A percentile compares a stretch with the other conserved stretches of the same genome.
These are phyloP conservation scores for Euphydryas editha DNA, from an alignment of 2,888 invertebrate genomes.

Conservation along the genomic window DNA sequence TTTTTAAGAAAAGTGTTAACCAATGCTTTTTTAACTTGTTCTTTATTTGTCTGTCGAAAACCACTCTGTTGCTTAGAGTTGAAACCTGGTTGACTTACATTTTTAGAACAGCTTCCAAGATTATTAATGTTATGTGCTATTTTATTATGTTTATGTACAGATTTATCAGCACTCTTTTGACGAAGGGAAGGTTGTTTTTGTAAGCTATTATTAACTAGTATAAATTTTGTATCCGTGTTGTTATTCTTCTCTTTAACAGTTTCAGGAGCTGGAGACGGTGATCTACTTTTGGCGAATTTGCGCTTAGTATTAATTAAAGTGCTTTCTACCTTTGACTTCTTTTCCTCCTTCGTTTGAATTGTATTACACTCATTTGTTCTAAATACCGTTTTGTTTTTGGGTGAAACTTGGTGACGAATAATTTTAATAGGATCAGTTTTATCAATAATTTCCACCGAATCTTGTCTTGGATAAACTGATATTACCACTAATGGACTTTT, in stretches of 20 bases:
- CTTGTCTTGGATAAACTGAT: slow-evolving; percentile 69
- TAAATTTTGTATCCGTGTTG: slow-evolving; percentile 30
- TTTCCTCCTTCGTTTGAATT: background rate
- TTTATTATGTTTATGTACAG: slow-evolving; percentile 11
- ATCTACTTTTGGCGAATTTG: slow-evolving; percentile 30
- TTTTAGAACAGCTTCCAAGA: slow-evolving; percentile 6
- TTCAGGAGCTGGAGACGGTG: slow-evolving; percentile 38
- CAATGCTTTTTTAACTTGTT: slow-evolving; percentile 58
- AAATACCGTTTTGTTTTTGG: slow-evolving; percentile 23
- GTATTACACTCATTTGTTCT: background rate
- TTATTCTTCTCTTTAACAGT: slow-evolving; percentile 26
- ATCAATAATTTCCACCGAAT: slow-evolving; percentile 43
- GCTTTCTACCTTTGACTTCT: background rate
- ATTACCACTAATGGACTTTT: slow-evolving; percentile 69
- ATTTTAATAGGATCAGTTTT: slow-evolving; percentile 39
- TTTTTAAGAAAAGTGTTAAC: slow-evolving; percentile 60
- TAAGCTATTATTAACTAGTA: slow-evolving; percentile 16
- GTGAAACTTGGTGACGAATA: slow-evolving; percentile 32
- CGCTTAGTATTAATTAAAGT: background rate
- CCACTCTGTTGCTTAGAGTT: slow-evolving; percentile 13
- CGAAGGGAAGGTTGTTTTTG: slow-evolving; percentile 19
- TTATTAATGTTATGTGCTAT: slow-evolving; percentile 22
- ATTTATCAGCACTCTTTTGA: slow-evolving; percentile 16
- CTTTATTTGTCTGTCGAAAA: slow-evolving; percentile 42
- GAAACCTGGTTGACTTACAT: slow-evolving; percentile 1